Evolutionary conservation across 2,113 vertebrate genomes (phyloP).

Genomic region (Aspiorhynchus laticeps): DNA sequence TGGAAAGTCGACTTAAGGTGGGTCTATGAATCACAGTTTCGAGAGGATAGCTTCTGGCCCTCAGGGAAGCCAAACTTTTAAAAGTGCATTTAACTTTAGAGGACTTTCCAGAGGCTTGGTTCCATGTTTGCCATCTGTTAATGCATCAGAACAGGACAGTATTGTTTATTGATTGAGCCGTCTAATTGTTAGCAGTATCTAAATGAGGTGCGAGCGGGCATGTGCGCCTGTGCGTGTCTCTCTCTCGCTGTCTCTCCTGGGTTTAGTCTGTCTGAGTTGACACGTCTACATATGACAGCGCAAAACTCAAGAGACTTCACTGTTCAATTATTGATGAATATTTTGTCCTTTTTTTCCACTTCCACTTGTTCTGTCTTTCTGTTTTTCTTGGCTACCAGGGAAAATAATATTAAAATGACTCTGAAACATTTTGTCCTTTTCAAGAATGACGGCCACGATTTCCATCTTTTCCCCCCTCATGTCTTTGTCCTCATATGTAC

Average conservation of each 20-base stretch:
- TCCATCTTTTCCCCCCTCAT: not conserved
- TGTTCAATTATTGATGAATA: slow-evolving; percentile 50
- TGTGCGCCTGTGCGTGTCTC: slow-evolving; percentile 7
- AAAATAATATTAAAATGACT: not conserved
- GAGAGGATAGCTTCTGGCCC: slow-evolving; percentile 10
- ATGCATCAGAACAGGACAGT: slow-evolving; percentile 17
- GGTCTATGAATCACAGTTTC: slow-evolving; percentile 26
- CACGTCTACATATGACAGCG: slow-evolving; percentile 33
- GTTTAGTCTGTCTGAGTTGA: slow-evolving; percentile 38
- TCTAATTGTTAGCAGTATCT: slow-evolving; percentile 39
- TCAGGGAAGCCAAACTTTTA: slow-evolving; percentile 29
- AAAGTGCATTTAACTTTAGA: slow-evolving; percentile 35
- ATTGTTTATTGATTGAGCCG: slow-evolving; percentile 42
- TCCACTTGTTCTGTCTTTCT: slow-evolving; percentile 1
- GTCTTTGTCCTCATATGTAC: not conserved
- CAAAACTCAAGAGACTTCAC: slow-evolving; percentile 20
- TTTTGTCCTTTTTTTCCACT: slow-evolving; percentile 42
- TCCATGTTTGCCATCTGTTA: slow-evolving; percentile 37
- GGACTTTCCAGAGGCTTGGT: slow-evolving; percentile 27
- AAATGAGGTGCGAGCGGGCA: not conserved
- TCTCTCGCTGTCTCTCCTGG: not conserved
- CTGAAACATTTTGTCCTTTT: not conserved
- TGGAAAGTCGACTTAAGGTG: not conserved
- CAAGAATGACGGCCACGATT: not conserved
- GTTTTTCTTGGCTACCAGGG: not conserved